A percentile compares a stretch with the other conserved stretches of the same genome.
Conservation (phyloP, 2,888 invertebrate species). For the Petrophora chlorosata region DNA sequence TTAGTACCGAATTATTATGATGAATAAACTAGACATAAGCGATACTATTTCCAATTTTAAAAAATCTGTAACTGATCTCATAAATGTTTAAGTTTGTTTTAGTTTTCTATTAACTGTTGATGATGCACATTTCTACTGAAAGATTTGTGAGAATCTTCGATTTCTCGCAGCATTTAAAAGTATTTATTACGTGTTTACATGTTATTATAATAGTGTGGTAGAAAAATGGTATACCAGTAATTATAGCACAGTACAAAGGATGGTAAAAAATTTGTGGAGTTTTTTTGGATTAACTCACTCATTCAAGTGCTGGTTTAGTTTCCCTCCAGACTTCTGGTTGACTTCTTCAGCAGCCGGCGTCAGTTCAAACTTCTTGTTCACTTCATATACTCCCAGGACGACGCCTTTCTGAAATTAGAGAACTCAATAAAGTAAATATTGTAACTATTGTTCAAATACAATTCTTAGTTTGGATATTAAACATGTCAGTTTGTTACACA, state of each 20-base stretch:
- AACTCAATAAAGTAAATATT: no score
- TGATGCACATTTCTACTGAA: no score
- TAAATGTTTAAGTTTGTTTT: no score
- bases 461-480: no score
- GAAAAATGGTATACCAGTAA: conserved; percentile 17
- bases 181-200: conserved; percentile 47
- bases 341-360: conserved; percentile 76
- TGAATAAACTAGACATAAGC: no score
- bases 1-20: no score
- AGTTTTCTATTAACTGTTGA: no score
- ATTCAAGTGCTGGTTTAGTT: conserved; percentile 74
- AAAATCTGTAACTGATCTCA: no score
- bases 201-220: background rate
- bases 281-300: conserved; percentile 62
- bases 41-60: no score
- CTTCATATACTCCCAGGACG: conserved; percentile 82
- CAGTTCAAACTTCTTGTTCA: conserved; percentile 62
- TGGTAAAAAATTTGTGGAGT: conserved; percentile 27
- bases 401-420: conserved; percentile 76
- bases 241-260: conserved; percentile 39
- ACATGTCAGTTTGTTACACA: no score
- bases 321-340: conserved; percentile 78
- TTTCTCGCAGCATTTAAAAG: conserved; percentile 23
- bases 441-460: no score
- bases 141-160: conserved; percentile 3